Conservation (phyloP, 2,797 vertebrate species). For the Coluber constrictor region DNA sequence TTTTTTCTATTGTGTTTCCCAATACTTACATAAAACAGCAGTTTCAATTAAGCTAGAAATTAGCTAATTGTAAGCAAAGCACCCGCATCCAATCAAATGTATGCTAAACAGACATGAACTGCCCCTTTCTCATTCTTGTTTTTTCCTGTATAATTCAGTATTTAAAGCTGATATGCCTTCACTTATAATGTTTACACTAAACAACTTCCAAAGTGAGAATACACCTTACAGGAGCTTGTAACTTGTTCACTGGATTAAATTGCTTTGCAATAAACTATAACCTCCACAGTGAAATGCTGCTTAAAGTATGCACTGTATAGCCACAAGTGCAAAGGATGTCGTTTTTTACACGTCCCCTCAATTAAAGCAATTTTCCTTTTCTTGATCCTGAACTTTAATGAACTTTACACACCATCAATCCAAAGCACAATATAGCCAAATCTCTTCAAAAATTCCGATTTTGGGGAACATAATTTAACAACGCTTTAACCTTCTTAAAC, state of each 20-base stretch:
- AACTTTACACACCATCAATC: background rate
- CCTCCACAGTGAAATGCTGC: background rate
- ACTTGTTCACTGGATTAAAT: background rate
- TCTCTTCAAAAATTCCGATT: background rate
- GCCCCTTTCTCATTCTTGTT: background rate
- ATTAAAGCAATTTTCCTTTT: background rate
- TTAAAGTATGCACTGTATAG: background rate
- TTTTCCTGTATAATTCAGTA: background rate
- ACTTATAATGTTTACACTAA: background rate
- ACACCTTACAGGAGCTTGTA: background rate
- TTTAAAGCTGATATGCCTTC: background rate
- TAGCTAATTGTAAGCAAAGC: background rate
- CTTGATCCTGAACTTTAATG: background rate
- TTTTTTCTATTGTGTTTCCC: accelerated
- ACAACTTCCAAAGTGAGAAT: background rate
- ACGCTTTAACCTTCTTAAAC: background rate
- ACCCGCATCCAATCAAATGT: background rate
- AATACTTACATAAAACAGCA: accelerated
- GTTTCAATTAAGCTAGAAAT: background rate
- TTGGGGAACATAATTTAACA: background rate
- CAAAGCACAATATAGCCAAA: background rate
- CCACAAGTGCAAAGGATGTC: background rate
- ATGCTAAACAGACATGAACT: background rate
- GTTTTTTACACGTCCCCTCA: background rate
- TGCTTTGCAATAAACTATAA: background rate